Evolutionary conservation across 2,113 vertebrate species (phyloP), one percentile per base, ranked within the genome.

Genomic region (Octodon degus): DNA sequence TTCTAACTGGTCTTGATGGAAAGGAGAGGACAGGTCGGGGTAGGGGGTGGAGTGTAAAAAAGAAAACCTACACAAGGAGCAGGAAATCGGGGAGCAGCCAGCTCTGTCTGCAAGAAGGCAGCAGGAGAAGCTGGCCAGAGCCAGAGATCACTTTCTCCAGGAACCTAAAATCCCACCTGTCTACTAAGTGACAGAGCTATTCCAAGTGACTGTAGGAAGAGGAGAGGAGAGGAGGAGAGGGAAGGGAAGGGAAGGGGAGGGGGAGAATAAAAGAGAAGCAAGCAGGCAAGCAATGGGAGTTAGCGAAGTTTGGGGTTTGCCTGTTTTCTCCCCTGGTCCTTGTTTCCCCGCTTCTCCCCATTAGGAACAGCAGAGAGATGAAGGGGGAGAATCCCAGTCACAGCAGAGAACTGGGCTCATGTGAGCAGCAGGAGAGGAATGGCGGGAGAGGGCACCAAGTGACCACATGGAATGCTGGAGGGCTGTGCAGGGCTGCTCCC

Each of bases 391-490:
- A 7, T n/a, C 85, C 32, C 34, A 0, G 83, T 80, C 4, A 62
- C 27, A 43, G 80, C 22, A 62, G 62, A 90, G 53, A 87, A 87
- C 60, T 68, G 50, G 19, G 67, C 81, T 84, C 77, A 58, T 17
- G 65, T 80, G 55, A 74, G 14, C n/a, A 76, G 32, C 34, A 58
- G 7, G 30, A 24, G 62, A 74, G 67, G 89, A 90, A 47, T 94
- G 24, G 80, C 0, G 60, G 37, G 65, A 79, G 12, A 1, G n/a
- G 5, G 2, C 19, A 2, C 47, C 5, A 20, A 22, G 6, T 11
- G n/a, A 67, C 27, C 68, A 27, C 43, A 74, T 16, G 65, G 84
- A 4, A 68, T 22, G 7, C 1, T 24, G 76, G 1, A 2, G 37
- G 30, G 55, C 34, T 47, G 32, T 19, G 76, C 72, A 32, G n/a